Evolutionary conservation across 2,797 vertebrate species (phyloP).

Genomic region (Tauraco hartlaubi): DNA sequence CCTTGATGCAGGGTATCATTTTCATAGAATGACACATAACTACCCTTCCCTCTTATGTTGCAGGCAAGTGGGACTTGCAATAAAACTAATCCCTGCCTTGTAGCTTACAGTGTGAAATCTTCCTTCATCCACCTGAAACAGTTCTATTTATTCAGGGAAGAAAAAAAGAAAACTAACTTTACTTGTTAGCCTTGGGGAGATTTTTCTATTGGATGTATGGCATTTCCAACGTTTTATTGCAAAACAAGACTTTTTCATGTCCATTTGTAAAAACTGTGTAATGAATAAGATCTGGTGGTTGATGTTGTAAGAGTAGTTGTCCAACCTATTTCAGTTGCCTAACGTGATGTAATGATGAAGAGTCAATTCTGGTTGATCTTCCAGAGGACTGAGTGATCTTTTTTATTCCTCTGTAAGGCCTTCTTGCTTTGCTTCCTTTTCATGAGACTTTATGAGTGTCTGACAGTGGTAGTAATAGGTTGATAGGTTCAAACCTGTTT

Average conservation of each 20-base stretch:
- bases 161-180: neutral
- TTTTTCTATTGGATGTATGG: neutral
- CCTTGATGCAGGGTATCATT: neutral
- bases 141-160: neutral
- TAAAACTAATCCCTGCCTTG: neutral
- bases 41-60: neutral
- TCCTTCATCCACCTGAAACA: neutral
- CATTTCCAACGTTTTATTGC: neutral
- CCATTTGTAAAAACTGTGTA: neutral
- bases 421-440: neutral
- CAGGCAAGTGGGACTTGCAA: neutral
- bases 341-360: neutral
- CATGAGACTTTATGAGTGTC: neutral
- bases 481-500: neutral
- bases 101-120: neutral
- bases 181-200: neutral
- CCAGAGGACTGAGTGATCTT: neutral
- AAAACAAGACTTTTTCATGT: neutral
- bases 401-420: neutral
- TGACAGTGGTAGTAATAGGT: neutral
- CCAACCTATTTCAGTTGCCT: neutral
- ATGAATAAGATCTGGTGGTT: neutral
- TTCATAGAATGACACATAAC: neutral
- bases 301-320: neutral
- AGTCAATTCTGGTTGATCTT: neutral